Evolutionary conservation across 2,797 vertebrate genomes (phyloP).

Genomic region (Diglossa cyanea): DNA sequence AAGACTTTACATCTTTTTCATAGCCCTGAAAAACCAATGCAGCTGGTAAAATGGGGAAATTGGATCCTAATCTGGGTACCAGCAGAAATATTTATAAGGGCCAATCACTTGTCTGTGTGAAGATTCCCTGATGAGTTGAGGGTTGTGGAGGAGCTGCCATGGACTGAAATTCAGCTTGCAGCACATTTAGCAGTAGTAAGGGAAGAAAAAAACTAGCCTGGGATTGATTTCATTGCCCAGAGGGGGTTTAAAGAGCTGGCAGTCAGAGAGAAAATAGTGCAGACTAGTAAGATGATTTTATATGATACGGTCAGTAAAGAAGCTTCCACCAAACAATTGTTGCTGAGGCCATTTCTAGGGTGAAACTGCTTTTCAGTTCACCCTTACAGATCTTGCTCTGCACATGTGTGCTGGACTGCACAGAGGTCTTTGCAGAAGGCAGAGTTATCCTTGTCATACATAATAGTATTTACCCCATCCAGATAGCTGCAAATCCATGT

Average conservation of each 20-base stretch:
- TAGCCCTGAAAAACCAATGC: not conserved
- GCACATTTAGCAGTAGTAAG: not conserved
- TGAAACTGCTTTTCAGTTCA: constrained; percentile 34
- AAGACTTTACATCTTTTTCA: not conserved
- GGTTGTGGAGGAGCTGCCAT: not conserved
- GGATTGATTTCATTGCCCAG: constrained; percentile 29
- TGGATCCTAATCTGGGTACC: not conserved
- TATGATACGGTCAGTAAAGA: constrained; percentile 17
- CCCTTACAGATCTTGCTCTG: not conserved
- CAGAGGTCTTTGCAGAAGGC: constrained; percentile 27
- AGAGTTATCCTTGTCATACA: not conserved
- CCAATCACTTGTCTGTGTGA: not conserved
- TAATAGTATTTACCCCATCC: not conserved
- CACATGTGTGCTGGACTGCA: not conserved
- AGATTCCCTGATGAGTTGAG: not conserved
- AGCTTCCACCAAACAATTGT: not conserved
- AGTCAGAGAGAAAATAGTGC: not conserved
- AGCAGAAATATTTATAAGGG: not conserved
- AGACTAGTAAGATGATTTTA: constrained; percentile 7
- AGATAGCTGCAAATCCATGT: not conserved
- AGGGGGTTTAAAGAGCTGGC: constrained; percentile 11
- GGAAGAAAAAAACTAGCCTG: constrained; percentile 7
- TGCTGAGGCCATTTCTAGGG: not conserved
- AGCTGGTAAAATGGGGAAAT: not conserved
- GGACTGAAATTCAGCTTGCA: constrained; percentile 2